Percentiles rank a stretch among this genome's conserved stretches.
Conservation (phyloP, 2,113 vertebrate genomes). For the Boulengeromyrus knoepffleri region DNA sequence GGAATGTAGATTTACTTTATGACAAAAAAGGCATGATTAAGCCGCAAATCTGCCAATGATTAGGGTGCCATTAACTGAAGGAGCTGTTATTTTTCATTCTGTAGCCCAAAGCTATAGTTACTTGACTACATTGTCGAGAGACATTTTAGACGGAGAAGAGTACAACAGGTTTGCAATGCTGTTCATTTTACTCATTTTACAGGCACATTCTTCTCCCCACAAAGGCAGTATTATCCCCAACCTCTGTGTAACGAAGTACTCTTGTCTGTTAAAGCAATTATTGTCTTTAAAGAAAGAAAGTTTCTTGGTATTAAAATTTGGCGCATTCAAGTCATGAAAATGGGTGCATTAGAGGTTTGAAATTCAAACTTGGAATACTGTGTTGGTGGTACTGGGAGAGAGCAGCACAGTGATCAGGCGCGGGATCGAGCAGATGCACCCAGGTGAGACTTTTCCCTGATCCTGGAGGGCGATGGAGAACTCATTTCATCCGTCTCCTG, state of each 20-base stretch:
- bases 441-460: neutral
- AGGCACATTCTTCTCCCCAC: neutral
- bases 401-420: neutral
- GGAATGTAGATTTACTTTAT: neutral
- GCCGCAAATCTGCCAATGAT: neutral
- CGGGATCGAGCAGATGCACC: neutral
- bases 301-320: neutral
- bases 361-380: neutral
- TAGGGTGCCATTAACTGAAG: neutral
- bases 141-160: neutral
- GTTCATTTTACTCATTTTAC: neutral
- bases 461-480: neutral
- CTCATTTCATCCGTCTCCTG: neutral
- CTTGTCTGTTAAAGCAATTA: neutral
- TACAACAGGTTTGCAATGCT: neutral
- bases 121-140: neutral
- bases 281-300: neutral
- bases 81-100: neutral
- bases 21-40: slow-evolving; percentile 6
- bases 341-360: neutral
- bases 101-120: neutral
- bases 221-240: neutral
- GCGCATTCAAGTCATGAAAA: neutral
- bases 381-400: neutral
- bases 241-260: neutral